Percentiles rank a stretch among this genome's conserved stretches.
Evolutionary conservation across 1,140 invertebrate genomes (phyloP).

Genomic region (Harpegnathos saltator): DNA sequence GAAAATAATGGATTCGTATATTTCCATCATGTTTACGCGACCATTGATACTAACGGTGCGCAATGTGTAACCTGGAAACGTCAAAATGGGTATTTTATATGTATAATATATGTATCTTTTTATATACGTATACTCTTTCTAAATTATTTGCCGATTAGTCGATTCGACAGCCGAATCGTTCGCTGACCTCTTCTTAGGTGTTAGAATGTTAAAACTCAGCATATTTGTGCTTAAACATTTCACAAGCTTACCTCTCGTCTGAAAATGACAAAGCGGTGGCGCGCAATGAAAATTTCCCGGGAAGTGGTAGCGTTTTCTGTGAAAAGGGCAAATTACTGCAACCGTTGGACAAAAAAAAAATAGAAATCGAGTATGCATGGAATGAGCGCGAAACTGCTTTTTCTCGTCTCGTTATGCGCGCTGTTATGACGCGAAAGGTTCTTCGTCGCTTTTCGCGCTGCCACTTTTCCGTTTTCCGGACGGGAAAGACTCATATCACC

Average conservation of each 20-base stretch:
- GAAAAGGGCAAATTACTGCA: conserved; percentile 45
- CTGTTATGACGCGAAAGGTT: conserved; percentile 29
- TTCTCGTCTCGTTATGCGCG: conserved; percentile 8
- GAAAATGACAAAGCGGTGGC: neutral
- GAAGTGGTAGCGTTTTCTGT: neutral
- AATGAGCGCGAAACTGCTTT: conserved; percentile 34
- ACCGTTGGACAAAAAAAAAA: conserved; percentile 3
- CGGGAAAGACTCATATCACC: conserved; percentile 2
- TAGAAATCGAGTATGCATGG: conserved; percentile 1
- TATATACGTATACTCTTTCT: neutral
- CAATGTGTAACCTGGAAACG: conserved; percentile 3
- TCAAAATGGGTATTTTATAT: neutral
- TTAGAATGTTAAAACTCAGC: neutral
- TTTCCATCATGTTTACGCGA: neutral
- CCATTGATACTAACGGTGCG: neutral
- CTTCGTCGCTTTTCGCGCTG: conserved; percentile 13
- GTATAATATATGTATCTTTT: neutral
- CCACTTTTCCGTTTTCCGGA: conserved; percentile 31
- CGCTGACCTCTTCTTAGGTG: neutral
- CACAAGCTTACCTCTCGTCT: neutral
- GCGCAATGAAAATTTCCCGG: neutral
- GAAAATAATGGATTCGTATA: neutral
- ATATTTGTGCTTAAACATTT: neutral
- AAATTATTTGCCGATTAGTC: too few relatives aligned
- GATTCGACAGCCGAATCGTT: too few relatives aligned